Percentiles rank a stretch among this genome's conserved stretches.
Conservation (phyloP, 2,113 vertebrate species). For the Tragelaphus buxtoni region DNA sequence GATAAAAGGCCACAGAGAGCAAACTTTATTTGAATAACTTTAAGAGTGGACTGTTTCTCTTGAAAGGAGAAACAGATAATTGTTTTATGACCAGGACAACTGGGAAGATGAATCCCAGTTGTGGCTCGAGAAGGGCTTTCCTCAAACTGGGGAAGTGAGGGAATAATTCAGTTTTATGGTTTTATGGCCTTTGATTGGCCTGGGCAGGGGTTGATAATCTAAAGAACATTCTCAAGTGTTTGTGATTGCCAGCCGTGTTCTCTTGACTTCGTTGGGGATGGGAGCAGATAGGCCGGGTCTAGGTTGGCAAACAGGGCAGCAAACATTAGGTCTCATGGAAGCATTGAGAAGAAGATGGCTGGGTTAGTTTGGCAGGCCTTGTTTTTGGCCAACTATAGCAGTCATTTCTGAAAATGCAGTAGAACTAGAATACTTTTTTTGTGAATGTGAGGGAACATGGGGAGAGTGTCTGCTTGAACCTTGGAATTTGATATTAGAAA, state of each 20-base stretch:
- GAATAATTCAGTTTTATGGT: not conserved
- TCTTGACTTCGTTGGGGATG: not conserved
- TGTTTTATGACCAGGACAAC: not conserved
- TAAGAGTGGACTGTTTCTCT: not conserved
- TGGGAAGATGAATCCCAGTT: constrained; percentile 6
- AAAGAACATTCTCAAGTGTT: not conserved
- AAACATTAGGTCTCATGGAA: not conserved
- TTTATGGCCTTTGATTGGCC: not conserved
- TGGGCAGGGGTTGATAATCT: not conserved
- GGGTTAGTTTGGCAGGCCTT: not conserved
- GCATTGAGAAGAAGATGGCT: not conserved
- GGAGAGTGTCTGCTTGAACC: not conserved
- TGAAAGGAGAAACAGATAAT: not conserved
- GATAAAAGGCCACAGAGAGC: constrained; percentile 24
- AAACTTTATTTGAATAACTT: constrained; percentile 23
- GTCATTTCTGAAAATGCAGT: not conserved
- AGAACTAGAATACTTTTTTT: not conserved
- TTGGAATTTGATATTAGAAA: not conserved
- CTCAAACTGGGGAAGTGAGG: not conserved
- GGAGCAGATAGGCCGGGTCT: not conserved
- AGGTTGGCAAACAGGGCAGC: not conserved
- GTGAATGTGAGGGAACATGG: not conserved
- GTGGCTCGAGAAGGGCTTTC: not conserved
- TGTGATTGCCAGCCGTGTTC: not conserved
- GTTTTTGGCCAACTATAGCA: not conserved